Conservation (phyloP, 2,113 vertebrate species). For the Mustelus asterias region DNA sequence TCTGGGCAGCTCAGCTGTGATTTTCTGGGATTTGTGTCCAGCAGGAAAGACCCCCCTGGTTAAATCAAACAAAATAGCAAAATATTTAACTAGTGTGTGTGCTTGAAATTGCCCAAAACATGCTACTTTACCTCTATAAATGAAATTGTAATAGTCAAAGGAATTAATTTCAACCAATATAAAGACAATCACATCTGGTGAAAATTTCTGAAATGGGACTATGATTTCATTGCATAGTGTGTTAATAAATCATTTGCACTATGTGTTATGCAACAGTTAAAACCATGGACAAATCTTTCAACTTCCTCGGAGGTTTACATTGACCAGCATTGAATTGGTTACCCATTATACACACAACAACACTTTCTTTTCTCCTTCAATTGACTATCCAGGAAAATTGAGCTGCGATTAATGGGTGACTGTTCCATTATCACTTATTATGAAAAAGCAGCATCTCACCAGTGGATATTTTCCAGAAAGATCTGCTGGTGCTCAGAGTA, state of each 20-base stretch:
- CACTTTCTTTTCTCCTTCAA: not conserved
- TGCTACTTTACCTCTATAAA: not conserved
- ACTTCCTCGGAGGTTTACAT: not conserved
- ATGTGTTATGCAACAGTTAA: not conserved
- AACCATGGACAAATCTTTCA: not conserved
- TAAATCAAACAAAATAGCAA: not conserved
- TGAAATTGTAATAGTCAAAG: not conserved
- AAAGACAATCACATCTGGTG: not conserved
- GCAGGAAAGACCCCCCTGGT: not conserved
- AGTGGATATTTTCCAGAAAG: not conserved
- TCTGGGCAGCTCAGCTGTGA: not conserved
- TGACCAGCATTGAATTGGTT: not conserved
- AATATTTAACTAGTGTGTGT: not conserved
- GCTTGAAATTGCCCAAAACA: not conserved
- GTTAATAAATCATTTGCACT: not conserved
- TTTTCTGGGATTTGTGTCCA: not conserved
- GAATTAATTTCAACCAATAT: not conserved
- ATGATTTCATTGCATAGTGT: not conserved
- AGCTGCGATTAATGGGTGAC: not conserved
- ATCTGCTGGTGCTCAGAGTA: not conserved
- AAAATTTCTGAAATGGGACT: not conserved
- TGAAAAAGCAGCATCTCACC: not conserved
- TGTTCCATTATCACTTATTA: not conserved
- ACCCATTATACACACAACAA: not conserved
- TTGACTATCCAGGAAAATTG: not conserved